phyloP scores from a whole-genome alignment of 2,113 vertebrate genomes.

The Polyodon spathula region DNA sequence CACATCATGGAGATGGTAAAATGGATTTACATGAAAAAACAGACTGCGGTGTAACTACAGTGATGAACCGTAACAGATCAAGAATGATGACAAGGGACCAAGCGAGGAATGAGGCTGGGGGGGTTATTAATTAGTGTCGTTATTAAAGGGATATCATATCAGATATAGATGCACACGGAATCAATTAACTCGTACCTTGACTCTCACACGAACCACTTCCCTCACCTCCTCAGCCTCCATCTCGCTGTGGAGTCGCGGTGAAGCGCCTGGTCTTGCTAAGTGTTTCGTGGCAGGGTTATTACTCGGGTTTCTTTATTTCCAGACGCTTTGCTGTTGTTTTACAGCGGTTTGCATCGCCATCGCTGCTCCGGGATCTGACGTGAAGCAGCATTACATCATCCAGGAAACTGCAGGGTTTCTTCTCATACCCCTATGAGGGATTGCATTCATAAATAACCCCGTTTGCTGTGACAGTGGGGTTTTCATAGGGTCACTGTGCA shows the following conservation, averaged over 20 bases:
- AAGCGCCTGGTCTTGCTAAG: constrained; percentile 3
- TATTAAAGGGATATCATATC: neutral
- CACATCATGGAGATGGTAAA: too few species aligned
- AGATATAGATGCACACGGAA: neutral
- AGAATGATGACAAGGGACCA: too few species aligned
- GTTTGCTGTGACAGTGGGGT: too few species aligned
- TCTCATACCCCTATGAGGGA: too few species aligned
- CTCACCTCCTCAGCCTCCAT: constrained; percentile 65
- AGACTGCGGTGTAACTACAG: too few species aligned
- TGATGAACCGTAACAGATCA: too few species aligned
- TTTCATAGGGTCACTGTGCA: too few species aligned
- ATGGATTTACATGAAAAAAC: too few species aligned
- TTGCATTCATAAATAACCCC: too few species aligned
- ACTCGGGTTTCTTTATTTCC: constrained; percentile 5
- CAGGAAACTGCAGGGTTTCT: too few species aligned
- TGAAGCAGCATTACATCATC: constrained; percentile 20
- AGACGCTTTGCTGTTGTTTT: constrained; percentile 12
- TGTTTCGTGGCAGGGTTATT: neutral
- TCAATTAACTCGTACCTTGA: constrained; percentile 50
- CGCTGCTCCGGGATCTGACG: constrained; percentile 17
- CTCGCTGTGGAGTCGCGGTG: constrained; percentile 17
- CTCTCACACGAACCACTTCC: constrained; percentile 64
- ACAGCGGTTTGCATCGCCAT: constrained; percentile 13
- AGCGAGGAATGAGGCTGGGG: too few species aligned
- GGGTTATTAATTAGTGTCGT: too few species aligned